Base-by-base conservation (phyloP, 2,797 vertebrate genomes). In the Enteromius treurensis region DNA sequence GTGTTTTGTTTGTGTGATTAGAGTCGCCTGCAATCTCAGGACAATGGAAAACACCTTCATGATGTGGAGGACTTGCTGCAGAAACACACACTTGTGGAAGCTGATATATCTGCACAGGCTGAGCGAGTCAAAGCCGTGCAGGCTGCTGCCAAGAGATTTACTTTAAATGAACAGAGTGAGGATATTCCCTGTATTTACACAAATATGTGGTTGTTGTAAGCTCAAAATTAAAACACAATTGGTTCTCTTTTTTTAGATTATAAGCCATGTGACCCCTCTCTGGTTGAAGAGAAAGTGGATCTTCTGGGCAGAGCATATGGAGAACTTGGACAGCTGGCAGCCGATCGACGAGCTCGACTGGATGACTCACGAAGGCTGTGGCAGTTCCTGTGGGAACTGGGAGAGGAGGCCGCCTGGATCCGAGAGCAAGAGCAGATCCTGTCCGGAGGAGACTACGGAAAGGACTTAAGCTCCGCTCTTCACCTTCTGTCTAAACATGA, bases 331-430 rank as follows among this genome's bases (percentile, higher is more conserved):
- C 90, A 91, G n/a, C 90, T 99, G 79, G 95, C 96, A 0, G 93
- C 84, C 0, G 84, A 90, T 0, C 92, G 97, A 1, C 93, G 96
- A 10, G 91, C 91, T 5, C 90, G 94, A 0, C 92, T 98, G 13
- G 97, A 98, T 88, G 97, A 97, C 26, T 98, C 97, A 0, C 94
- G 95, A 0, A 94, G 96, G 7, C 93, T 98, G 23, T 98, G 97
- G 97, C 95, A 97, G 85, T 97, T 99, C 90, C 91, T 98, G 86
- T 98, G 98, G 98, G 97, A 99, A 81, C 86, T 96, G 23, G 97
- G 96, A 0, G 97, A 99, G 90, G 95, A 97, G 17, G 95, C 97
- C 15, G 96, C 97, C 2, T 99, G 98, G 97, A 96, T 99, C 86
- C 91, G 97, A 81, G 97, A 99, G 84, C 97, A 99, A 91, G 96